Conservation (phyloP, 2,888 invertebrate genomes). For the Andrena marginata region DNA sequence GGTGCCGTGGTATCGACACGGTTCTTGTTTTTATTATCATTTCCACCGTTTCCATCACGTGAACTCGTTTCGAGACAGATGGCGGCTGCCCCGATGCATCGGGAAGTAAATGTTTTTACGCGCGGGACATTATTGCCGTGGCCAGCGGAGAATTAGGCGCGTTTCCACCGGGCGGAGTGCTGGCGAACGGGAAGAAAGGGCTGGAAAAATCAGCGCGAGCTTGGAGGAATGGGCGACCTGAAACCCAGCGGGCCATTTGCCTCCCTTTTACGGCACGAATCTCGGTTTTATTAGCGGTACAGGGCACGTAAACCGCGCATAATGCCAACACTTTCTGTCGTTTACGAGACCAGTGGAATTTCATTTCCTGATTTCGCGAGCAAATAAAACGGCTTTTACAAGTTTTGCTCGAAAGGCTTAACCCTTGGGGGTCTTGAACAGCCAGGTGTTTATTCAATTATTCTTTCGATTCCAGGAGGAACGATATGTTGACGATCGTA, state of each 20-base stretch:
- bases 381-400: conserved; percentile 11
- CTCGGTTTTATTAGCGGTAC: conserved; percentile 37
- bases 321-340: conserved; percentile 23
- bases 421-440: not conserved
- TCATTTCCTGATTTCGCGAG: conserved; percentile 25
- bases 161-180: not conserved
- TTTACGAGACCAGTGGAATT: conserved; percentile 19
- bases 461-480: no score
- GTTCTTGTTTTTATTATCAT: conserved; percentile 10
- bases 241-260: not conserved
- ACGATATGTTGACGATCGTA: no score
- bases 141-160: conserved; percentile 8
- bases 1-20: not conserved
- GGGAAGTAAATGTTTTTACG: conserved; percentile 9
- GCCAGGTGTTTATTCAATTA: not conserved
- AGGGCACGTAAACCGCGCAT: conserved; percentile 23
- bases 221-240: not conserved
- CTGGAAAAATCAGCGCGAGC: not conserved
- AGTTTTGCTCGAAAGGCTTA: not conserved
- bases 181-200: not conserved
- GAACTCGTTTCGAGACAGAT: not conserved
- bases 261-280: conserved; percentile 22
- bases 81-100: not conserved
- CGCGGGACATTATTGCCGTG: not conserved
- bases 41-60: not conserved